Evolutionary conservation across 2,888 invertebrate genomes (phyloP).

Genomic region (Dexiosoma caninum): DNA sequence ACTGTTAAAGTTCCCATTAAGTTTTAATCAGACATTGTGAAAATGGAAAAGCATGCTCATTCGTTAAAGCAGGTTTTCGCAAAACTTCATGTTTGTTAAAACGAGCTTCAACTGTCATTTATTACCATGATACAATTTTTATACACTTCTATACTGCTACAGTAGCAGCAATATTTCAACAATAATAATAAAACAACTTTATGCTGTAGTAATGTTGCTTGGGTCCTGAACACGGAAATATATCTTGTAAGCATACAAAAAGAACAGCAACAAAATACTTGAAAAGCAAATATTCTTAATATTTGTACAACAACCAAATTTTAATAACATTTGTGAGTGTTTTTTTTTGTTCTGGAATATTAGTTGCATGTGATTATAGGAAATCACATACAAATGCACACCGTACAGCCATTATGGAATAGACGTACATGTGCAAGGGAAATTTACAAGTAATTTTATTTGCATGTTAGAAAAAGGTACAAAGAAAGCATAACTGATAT

Average conservation of each 20-base stretch:
- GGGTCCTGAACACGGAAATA: slow-evolving; percentile 4
- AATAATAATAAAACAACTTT: neutral
- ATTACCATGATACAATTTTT: too few species aligned
- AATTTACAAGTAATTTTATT: neutral
- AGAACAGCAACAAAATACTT: neutral
- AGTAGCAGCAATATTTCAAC: neutral
- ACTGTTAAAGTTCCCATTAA: too few species aligned
- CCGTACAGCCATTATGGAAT: neutral
- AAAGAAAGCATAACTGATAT: neutral
- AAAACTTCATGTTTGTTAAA: too few species aligned
- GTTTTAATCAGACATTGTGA: too few species aligned
- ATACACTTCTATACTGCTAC: too few species aligned
- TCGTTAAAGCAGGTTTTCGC: too few species aligned
- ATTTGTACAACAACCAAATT: slow-evolving; percentile 1
- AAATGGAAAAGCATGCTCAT: too few species aligned
- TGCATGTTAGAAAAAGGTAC: neutral
- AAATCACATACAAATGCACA: neutral
- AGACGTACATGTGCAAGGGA: too few species aligned
- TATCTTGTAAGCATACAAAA: slow-evolving; percentile 15
- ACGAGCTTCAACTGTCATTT: too few species aligned
- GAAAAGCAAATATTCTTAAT: neutral
- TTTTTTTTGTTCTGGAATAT: too few species aligned
- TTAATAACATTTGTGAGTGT: neutral
- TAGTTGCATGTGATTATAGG: neutral
- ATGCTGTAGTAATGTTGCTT: neutral